Conservation (phyloP, 2,113 vertebrate genomes). For the Limnothrissa miodon region DNA sequence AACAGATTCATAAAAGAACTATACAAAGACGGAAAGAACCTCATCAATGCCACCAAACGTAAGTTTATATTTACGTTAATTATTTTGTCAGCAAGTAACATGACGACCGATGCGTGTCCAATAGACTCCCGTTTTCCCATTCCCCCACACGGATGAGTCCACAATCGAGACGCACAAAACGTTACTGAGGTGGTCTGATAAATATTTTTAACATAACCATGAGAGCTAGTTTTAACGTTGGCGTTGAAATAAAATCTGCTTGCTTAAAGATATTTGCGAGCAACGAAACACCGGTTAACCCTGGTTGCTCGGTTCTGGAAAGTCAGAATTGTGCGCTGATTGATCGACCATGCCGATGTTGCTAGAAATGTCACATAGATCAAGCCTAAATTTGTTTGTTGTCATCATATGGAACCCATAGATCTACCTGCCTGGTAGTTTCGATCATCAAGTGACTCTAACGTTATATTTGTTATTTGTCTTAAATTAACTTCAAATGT, state of each 20-base stretch:
- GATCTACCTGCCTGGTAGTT: not conserved
- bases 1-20: slow-evolving; percentile 98
- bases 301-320: not conserved
- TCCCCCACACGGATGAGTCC: not conserved
- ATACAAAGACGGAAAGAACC: slow-evolving; percentile 95
- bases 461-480: not conserved
- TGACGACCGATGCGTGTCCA: not conserved
- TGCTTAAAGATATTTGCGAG: not conserved
- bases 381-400: not conserved
- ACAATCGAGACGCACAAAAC: not conserved
- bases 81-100: not conserved
- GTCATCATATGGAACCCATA: no score
- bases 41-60: slow-evolving; percentile 95
- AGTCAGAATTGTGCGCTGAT: not conserved
- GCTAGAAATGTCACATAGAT: not conserved
- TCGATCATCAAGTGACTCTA: not conserved
- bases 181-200: no score
- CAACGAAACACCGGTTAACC: not conserved
- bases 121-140: not conserved
- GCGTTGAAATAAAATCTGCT: no score
- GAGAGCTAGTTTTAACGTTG: not conserved
- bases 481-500: not conserved
- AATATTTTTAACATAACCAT: no score
- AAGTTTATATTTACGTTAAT: slow-evolving; percentile 54
- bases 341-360: not conserved